Percentiles rank a stretch among this genome's conserved stretches.
Conservation (phyloP, 2,113 vertebrate species). For the Ascaphus truei region DNA sequence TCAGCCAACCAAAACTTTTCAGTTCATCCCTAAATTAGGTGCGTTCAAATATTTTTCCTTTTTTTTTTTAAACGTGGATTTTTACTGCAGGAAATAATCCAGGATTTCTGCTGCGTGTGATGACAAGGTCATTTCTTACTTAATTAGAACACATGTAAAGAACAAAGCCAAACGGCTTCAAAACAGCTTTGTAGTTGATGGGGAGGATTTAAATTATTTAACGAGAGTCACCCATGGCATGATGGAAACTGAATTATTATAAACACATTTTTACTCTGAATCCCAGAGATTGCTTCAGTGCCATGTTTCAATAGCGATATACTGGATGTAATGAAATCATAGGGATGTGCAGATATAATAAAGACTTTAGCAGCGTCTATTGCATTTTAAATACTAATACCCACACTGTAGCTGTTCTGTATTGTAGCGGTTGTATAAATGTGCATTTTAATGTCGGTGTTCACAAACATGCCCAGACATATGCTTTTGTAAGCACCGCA, state of each 20-base stretch:
- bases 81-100: slow-evolving; percentile 78
- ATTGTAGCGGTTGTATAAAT: too few species aligned
- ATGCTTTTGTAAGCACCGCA: too few species aligned
- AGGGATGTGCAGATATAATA: too few species aligned
- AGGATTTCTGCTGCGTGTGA: slow-evolving; percentile 77
- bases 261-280: slow-evolving; percentile 55
- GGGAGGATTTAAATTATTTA: slow-evolving; percentile 91
- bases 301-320: too few species aligned
- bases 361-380: too few species aligned
- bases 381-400: too few species aligned
- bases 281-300: too few species aligned
- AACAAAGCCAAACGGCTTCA: slow-evolving; percentile 88
- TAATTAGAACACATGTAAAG: slow-evolving; percentile 85
- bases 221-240: slow-evolving; percentile 78
- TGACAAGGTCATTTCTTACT: slow-evolving; percentile 78
- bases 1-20: slow-evolving; percentile 67
- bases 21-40: slow-evolving; percentile 47
- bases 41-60: not conserved
- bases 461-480: too few species aligned
- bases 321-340: too few species aligned
- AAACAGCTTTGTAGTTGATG: slow-evolving; percentile 94
- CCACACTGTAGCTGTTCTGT: too few species aligned
- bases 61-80: slow-evolving; percentile 44
- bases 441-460: too few species aligned
- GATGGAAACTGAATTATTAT: slow-evolving; percentile 70